Evolutionary conservation across 2,113 vertebrate genomes (phyloP).

Genomic region (Protomyctophum bolini): DNA sequence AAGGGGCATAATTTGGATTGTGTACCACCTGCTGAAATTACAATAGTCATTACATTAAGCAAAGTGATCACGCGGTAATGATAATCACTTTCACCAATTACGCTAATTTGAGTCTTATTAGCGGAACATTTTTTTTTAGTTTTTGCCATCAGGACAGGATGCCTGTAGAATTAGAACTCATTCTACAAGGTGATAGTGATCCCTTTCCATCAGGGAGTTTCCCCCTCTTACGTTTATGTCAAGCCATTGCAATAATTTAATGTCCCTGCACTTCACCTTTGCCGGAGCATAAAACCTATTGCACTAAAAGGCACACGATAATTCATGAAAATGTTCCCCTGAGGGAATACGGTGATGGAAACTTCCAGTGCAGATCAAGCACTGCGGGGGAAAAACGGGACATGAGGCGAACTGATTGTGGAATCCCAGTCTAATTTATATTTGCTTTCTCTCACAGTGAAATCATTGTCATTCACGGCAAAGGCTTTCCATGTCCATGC

Average conservation of each 20-base stretch:
- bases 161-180: neutral
- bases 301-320: conserved; percentile 36
- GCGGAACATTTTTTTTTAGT: neutral
- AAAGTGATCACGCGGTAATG: conserved; percentile 18
- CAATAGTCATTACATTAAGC: conserved; percentile 29
- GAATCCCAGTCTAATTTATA: conserved; percentile 46
- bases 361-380: conserved; percentile 3
- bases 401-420: conserved; percentile 22
- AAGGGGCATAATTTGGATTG: conserved; percentile 23
- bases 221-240: conserved; percentile 36
- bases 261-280: conserved; percentile 21
- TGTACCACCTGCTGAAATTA: conserved; percentile 27
- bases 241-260: conserved; percentile 37
- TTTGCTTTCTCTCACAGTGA: conserved; percentile 23
- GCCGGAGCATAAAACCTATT: conserved; percentile 13
- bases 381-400: conserved; percentile 2
- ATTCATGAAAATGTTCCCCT: conserved; percentile 39
- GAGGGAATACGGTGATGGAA: neutral
- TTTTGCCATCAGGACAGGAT: neutral
- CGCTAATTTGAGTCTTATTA: conserved; percentile 27
- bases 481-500: conserved; percentile 57
- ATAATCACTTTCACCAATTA: conserved; percentile 56
- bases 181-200: neutral
- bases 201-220: neutral
- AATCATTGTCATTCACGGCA: conserved; percentile 52